Percentiles rank a stretch among this genome's conserved stretches.
These are phyloP conservation scores for Pollenia angustigena DNA, from an alignment of 2,888 invertebrate species.

Conservation along the genomic window DNA sequence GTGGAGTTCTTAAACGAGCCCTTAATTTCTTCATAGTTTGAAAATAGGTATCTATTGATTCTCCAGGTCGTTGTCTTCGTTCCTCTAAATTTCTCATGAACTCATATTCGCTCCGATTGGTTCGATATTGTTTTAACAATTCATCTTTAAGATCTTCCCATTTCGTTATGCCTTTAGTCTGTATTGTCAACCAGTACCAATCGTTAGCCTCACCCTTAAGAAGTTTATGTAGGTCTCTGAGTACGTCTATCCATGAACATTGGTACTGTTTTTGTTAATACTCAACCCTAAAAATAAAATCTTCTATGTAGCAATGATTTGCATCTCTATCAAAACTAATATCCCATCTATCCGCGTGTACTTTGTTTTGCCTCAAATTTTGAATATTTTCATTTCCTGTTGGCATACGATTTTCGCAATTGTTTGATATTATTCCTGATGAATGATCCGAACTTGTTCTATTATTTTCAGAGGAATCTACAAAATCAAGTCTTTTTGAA, in stretches of 20 bases:
- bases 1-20: neutral
- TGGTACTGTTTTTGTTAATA: neutral
- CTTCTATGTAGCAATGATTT: conserved; percentile 6
- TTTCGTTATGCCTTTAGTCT: neutral
- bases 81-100: conserved; percentile 18
- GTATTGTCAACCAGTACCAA: conserved; percentile 10
- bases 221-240: conserved; percentile 5
- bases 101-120: conserved; percentile 19
- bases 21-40: neutral
- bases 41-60: neutral
- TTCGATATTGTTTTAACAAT: conserved; percentile 14
- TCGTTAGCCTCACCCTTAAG: conserved; percentile 14
- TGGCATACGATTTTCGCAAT: too few relatives aligned
- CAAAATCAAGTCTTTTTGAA: neutral
- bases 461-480: neutral
- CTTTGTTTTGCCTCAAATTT: too few relatives aligned
- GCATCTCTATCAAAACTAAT: conserved; percentile 5
- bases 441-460: neutral
- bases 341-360: conserved; percentile 11
- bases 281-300: neutral
- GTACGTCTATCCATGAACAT: neutral
- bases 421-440: neutral
- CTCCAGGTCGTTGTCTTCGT: neutral
- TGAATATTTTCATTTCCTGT: too few relatives aligned
- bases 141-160: neutral